Base-by-base conservation (phyloP, 2,797 vertebrate species). In the Helicolenus hilgendorfi region DNA sequence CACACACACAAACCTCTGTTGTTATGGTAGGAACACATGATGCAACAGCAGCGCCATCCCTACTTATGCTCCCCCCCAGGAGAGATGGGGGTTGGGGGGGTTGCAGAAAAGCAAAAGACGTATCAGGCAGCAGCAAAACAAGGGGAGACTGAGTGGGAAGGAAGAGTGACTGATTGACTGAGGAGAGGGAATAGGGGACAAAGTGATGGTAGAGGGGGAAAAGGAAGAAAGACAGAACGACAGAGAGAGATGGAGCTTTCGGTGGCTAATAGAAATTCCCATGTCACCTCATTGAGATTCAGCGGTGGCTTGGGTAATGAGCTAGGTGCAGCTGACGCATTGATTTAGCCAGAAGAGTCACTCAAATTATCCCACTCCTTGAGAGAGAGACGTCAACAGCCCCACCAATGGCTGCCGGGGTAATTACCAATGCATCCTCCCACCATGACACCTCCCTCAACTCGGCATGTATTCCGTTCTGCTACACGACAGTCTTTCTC, bases 281-380 rank as follows among this genome's bases (percentile, higher is more conserved):
- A 5, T 79, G 92, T 89, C 78, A 83, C 81, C 85, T 89, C 82
- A 93, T 95, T 95, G 95, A 91, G 91, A 94, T 87, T 89, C 95
- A 92, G 94, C 85, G 87, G 92, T 88, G 91, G 29, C 93, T 90
- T 49, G 78, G 84, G 84, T 96, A 97, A 95, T 97, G 92, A 96
- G 95, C 80, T 95, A 95, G 94, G 92, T 94, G 93, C 88, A 93
- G 87, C 83, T 92, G 92, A 94, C 88, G 92, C 91, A 96, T 95
- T 95, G 96, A 96, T 94, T 97, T 95, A 93, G 88, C 93, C 92
- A 89, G 90, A 94, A 93, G 95, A 96, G 93, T 94, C 73, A 88
- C 93, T 95, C 85, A 96, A 95, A 97, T 95, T 89, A 96, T 90
- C 88, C 88, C 79, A 65, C 88, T 96, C 84, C 91, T 91, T 88